Conservation (phyloP, 30 jellyfish, hydroid and myxozoan genomes). For the Pelagia noctiluca region DNA sequence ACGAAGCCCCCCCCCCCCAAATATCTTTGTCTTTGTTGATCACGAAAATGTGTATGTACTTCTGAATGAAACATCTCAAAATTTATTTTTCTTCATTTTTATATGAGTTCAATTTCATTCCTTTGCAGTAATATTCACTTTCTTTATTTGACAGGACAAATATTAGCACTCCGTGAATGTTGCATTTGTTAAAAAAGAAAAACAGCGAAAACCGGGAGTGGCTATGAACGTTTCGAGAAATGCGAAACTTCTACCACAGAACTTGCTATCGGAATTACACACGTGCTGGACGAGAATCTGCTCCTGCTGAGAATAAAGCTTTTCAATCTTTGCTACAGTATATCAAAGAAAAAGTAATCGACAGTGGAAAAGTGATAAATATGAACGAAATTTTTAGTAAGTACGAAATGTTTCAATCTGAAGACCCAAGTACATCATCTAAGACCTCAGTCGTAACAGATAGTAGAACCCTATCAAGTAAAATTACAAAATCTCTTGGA, state of each 20-base stretch:
- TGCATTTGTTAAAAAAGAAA: slow-evolving; percentile 32
- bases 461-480: slow-evolving; percentile 4
- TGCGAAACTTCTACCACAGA: slow-evolving; percentile 28
- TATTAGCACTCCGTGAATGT: slow-evolving; percentile 49
- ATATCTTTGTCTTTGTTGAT: too few species aligned
- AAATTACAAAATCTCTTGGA: slow-evolving; percentile 6
- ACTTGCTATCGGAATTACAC: slow-evolving; percentile 28
- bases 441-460: slow-evolving; percentile 2
- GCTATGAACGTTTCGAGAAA: slow-evolving; percentile 39
- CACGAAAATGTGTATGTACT: too few species aligned
- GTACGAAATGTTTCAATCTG: neutral
- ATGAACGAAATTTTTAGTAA: neutral
- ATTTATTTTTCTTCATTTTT: too few species aligned
- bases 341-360: slow-evolving; percentile 22
- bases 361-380: slow-evolving; percentile 27
- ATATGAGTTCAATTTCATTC: too few species aligned
- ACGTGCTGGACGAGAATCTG: neutral
- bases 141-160: slow-evolving; percentile 18
- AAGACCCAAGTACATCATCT: slow-evolving; percentile 13
- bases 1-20: too few species aligned
- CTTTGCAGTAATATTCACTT: too few species aligned
- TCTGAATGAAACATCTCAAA: too few species aligned
- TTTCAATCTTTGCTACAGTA: neutral
- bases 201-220: slow-evolving; percentile 28
- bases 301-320: slow-evolving; percentile 3